Percentiles rank a stretch among this genome's conserved stretches.
Conservation (phyloP, 2,888 invertebrate genomes). For the Brenthis ino region DNA sequence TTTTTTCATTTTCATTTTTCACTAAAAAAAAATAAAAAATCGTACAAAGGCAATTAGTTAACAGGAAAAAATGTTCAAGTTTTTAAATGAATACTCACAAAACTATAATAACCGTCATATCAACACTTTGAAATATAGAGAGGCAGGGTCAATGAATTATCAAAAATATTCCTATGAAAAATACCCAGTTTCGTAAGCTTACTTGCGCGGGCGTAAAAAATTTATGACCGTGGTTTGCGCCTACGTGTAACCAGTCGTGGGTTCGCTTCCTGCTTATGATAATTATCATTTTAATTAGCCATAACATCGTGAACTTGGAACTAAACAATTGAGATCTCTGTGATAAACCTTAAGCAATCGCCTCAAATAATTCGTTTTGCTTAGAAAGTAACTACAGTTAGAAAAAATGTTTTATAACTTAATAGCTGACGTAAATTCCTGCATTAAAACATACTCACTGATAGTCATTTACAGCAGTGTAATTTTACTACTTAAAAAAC, state of each 20-base stretch:
- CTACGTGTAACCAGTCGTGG: slow-evolving; percentile 65
- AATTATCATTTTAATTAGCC: slow-evolving; percentile 71
- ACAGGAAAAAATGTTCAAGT: background rate
- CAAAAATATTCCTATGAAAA: slow-evolving; percentile 36
- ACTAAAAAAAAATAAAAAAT: slow-evolving; percentile 1
- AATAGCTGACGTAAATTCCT: background rate
- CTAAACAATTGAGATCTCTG: slow-evolving; percentile 52
- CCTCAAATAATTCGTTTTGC: slow-evolving; percentile 4
- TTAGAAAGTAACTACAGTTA: background rate
- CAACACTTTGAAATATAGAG: slow-evolving; percentile 19
- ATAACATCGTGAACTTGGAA: slow-evolving; percentile 38
- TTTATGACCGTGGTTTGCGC: slow-evolving; percentile 66
- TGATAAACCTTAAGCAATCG: slow-evolving; percentile 3
- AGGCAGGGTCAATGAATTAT: slow-evolving; percentile 36
- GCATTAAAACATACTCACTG: background rate
- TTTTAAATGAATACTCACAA: slow-evolving; percentile 9
- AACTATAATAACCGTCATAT: slow-evolving; percentile 11
- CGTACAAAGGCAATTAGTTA: slow-evolving; percentile 1
- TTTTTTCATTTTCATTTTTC: background rate
- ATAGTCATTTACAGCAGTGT: too few species aligned
- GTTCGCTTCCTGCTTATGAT: slow-evolving; percentile 72
- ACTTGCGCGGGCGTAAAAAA: slow-evolving; percentile 63
- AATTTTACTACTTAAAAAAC: too few species aligned
- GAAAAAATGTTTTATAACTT: background rate
- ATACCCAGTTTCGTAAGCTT: slow-evolving; percentile 49